These are phyloP conservation scores for Cavia aperea DNA, from an alignment of 2,113 vertebrate species.

Conservation along the genomic window DNA sequence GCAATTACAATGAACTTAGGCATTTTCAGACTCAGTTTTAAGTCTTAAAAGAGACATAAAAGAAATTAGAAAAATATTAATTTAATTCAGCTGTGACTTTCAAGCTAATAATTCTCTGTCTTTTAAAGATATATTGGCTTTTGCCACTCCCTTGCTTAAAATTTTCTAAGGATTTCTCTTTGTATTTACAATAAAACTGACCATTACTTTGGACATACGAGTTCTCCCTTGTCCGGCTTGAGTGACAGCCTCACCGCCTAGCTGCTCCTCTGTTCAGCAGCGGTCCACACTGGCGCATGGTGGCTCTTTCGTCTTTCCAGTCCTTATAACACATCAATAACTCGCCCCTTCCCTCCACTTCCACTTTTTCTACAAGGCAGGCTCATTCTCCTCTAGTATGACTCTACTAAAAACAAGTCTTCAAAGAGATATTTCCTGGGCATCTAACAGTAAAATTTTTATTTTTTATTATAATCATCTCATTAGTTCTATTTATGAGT, in stretches of 20 bases:
- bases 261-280: background rate
- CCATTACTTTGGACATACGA: background rate
- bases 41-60: background rate
- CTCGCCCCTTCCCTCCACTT: background rate
- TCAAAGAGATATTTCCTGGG: background rate
- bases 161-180: background rate
- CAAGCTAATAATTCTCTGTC: background rate
- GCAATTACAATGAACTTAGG: background rate
- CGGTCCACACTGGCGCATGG: too few relatives aligned
- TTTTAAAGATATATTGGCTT: background rate
- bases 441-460: background rate
- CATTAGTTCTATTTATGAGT: background rate
- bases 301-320: background rate
- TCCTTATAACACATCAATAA: accelerated
- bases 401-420: background rate
- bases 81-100: background rate
- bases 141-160: background rate
- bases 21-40: background rate
- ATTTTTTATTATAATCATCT: background rate
- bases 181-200: background rate
- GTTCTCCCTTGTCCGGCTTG: background rate
- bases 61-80: background rate
- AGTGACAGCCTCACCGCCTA: too few relatives aligned
- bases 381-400: background rate
- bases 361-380: background rate